phyloP scores from a whole-genome alignment of 2,888 invertebrate genomes.

The Drosophila paramelanica region DNA sequence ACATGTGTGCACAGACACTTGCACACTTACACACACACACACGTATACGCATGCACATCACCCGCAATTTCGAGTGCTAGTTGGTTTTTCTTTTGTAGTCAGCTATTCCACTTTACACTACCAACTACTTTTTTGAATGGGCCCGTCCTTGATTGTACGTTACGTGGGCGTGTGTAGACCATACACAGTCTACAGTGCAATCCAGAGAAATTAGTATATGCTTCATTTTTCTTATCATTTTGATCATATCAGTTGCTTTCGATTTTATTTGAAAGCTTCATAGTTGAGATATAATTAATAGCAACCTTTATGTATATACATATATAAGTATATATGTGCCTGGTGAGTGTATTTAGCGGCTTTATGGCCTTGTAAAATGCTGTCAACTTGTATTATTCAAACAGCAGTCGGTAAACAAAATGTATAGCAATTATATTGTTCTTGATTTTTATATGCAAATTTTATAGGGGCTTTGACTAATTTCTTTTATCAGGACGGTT shows the following conservation, averaged over 20 bases:
- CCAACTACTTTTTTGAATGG: constrained; percentile 61
- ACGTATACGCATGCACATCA: constrained; percentile 23
- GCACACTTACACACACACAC: constrained; percentile 29
- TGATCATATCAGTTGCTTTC: constrained; percentile 27
- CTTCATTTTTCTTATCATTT: background rate
- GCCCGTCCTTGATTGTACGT: constrained; percentile 48
- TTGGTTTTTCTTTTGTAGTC: constrained; percentile 36
- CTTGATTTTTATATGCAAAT: background rate
- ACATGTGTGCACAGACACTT: constrained; percentile 19
- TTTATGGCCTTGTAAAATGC: constrained; percentile 8
- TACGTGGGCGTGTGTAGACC: too few species aligned
- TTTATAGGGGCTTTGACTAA: too few species aligned
- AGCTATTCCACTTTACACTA: constrained; percentile 45
- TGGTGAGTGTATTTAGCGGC: constrained; percentile 7
- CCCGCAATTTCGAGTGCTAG: constrained; percentile 45
- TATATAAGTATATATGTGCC: background rate
- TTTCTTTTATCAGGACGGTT: too few species aligned
- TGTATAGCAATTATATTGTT: background rate
- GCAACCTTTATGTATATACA: background rate
- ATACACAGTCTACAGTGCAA: constrained; percentile 24
- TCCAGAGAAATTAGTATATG: constrained; percentile 22
- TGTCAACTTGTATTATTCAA: background rate
- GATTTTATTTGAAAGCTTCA: constrained; percentile 11
- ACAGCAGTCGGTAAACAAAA: background rate
- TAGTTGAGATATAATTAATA: background rate